Evolutionary conservation across 2,888 invertebrate species (phyloP).

Genomic region (Gari tellinella): DNA sequence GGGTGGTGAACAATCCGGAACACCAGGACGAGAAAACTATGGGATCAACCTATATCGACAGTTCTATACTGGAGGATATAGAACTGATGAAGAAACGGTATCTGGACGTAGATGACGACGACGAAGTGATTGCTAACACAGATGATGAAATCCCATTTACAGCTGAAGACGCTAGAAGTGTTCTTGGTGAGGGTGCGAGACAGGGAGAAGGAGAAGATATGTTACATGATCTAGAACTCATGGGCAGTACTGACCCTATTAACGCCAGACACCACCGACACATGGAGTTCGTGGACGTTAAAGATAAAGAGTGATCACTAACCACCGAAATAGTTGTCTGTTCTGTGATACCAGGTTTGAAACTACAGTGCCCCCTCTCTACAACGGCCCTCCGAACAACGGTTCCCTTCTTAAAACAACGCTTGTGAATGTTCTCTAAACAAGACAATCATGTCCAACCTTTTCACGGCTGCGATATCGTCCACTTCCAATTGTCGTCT

Average conservation of each 20-base stretch:
- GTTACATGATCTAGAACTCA: slow-evolving; percentile 64
- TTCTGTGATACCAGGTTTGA: too few species aligned
- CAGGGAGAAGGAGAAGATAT: slow-evolving; percentile 55
- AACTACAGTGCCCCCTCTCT: too few species aligned
- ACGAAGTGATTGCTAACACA: slow-evolving; percentile 7
- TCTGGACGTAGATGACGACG: slow-evolving; percentile 33
- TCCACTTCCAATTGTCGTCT: too few species aligned
- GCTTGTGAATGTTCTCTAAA: too few species aligned
- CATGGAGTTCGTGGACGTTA: slow-evolving; percentile 26
- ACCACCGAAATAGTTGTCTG: too few species aligned
- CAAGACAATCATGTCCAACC: too few species aligned
- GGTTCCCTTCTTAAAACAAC: too few species aligned
- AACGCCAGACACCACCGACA: slow-evolving; percentile 57
- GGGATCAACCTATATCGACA: slow-evolving; percentile 47
- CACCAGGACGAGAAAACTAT: slow-evolving; percentile 32
- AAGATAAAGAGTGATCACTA: slow-evolving; percentile 3
- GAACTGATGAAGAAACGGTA: slow-evolving; percentile 64
- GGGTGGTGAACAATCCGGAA: slow-evolving; percentile 50
- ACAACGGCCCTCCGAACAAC: too few species aligned
- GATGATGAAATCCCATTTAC: slow-evolving; percentile 53
- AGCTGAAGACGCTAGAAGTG: slow-evolving; percentile 44
- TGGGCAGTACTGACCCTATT: slow-evolving; percentile 68
- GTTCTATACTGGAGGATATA: slow-evolving; percentile 56
- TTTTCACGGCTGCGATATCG: too few species aligned
- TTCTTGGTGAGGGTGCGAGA: slow-evolving; percentile 17